Evolutionary conservation across 2,113 vertebrate genomes (phyloP), one percentile per base, ranked within the genome.

Genomic region (Chaenogobius annularis): DNA sequence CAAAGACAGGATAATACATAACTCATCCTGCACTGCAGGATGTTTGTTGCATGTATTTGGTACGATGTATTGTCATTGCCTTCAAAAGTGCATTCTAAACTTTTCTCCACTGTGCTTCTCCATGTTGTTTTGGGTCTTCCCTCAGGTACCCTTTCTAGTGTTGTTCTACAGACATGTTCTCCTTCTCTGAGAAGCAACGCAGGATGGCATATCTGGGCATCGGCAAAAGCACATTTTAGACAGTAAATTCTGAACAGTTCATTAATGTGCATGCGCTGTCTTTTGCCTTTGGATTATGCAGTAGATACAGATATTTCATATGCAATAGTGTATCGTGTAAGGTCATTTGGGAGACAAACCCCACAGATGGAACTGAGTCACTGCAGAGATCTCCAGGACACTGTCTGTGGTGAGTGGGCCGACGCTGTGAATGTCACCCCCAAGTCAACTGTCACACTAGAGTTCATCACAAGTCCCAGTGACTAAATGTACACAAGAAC

Each of bases 391-490:
- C 56, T 58, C 1, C 15, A 68, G 13, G 37, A 77, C 55, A 58
- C 69, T 7, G 19, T 67, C 54, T 64, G 35, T 12, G 20, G 56
- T 17, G 62, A 63, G 22, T 26, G 20, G 70, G 52, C 19, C 19
- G 8, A 62, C 74, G 78, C 68, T 59, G 75, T 65, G 63, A 72
- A 80, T 72, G 54, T 72, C 65, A 62, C 68, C 26, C 47, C 9
- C 75, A 43, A 70, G 37, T 70, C 48, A 40, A 17, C 52, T 75
- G 64, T 81, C 70, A 44, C 8, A 59, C 64, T 35, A 50, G 74
- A 23, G 23, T 79, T 77, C 22, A 46, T 73, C 26, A 62, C 17
- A 19, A 26, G 14, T 19, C 26, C 37, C 15, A 62, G 14, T 35
- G 26, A 37, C 14, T 19, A 62, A 62, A 10, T 17, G 26, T 59